Conservation (phyloP, 1,140 invertebrate genomes). For the Araneus ventricosus region DNA sequence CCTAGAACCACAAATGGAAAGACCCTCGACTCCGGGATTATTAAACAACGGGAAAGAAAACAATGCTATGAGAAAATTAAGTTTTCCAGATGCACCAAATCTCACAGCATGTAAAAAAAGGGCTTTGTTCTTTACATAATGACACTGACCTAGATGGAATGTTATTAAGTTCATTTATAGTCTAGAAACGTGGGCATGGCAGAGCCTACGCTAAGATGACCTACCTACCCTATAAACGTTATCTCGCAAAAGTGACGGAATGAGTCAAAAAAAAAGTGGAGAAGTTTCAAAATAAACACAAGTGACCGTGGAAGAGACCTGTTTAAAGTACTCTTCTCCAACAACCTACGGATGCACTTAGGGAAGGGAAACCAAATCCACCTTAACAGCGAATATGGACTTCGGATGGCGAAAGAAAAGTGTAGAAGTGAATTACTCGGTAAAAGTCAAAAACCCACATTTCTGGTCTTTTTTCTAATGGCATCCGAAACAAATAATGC, state of each 20-base stretch:
- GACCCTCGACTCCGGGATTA: background rate
- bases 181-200: conserved; percentile 11
- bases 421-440: no score
- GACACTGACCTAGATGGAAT: conserved; percentile 70
- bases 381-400: no score
- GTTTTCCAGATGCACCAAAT: conserved; percentile 42
- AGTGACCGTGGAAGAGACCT: conserved; percentile 26
- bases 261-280: background rate
- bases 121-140: conserved; percentile 56
- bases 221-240: conserved; percentile 43
- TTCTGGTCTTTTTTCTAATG: no score
- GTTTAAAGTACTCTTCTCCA: background rate
- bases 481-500: no score
- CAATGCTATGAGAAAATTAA: conserved; percentile 18
- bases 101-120: background rate
- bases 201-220: conserved; percentile 37
- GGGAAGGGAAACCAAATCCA: background rate
- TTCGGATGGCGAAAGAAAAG: no score
- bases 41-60: background rate
- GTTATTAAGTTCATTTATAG: conserved; percentile 30
- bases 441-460: no score
- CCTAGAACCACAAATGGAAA: background rate
- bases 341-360: background rate
- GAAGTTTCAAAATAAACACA: conserved; percentile 39
- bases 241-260: conserved; percentile 1